Evolutionary conservation across 2,888 invertebrate species (phyloP), one percentile per base, ranked within the genome.

Genomic region (Antheraea yamamai): DNA sequence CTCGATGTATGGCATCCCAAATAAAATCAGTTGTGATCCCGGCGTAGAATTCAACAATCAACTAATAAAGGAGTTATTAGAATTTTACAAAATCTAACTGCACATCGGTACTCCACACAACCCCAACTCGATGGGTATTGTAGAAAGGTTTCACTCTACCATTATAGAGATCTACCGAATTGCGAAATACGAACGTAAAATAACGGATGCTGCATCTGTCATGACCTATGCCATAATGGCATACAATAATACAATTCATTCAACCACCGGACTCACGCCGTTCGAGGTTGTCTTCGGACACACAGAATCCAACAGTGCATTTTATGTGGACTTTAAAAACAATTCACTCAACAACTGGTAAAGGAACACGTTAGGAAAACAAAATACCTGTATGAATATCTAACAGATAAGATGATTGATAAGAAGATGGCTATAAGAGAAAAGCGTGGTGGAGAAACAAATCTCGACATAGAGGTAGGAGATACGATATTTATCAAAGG

Each of bases 1-100:
- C 81, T 88, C 0, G 88, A 90, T 73, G 35, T 90, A 88, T 73
- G 77, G 88, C 0, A 77, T 73, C 18, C 64, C 82, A 4, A 81
- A 82, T 35, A 72, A 76, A 12, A 61, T 82, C 12, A 84, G 61
- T 14, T 61, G 23, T 23, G 61, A 61, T 61, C 61, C 61, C 10
- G 61, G 61, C 7, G 12, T 23, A 81, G 1, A 79, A 79, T 47
- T 70, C 20, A 70, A 70, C 12, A 70, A 39, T 16, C 3, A 14
- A 70, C 70, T 70, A 35, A 35, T 70, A 35, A 70, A 70, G n/a
- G 35, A 70, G 7, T n/a, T 70, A 35, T 10, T 70, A 35, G 35
- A 35, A 70, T 70, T 61, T n/a, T 61, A 61, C 14, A 61, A 61
- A 61, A 61, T 61, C 61, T 8, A 23, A 23, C 23, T 61, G 3